phyloP scores from a whole-genome alignment of 1,140 invertebrate species.

The Meloidogyne hapla region DNA sequence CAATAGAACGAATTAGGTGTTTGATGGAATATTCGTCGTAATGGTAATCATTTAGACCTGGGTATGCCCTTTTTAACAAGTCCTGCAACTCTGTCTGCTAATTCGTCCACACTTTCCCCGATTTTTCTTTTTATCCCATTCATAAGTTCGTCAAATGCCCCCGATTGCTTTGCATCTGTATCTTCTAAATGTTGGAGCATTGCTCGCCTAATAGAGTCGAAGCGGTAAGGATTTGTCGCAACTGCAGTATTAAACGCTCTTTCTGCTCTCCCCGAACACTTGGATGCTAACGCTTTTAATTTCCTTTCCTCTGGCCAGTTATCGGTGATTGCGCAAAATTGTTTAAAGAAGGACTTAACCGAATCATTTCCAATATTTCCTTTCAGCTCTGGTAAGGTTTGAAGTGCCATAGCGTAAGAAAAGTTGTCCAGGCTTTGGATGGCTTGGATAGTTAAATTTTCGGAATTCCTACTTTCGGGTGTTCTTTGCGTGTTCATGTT shows the following conservation, averaged over 20 bases:
- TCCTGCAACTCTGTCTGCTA: neutral
- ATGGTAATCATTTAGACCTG: neutral
- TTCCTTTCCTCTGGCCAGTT: neutral
- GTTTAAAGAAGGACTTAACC: neutral
- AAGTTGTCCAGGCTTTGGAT: conserved; percentile 2
- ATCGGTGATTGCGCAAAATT: neutral
- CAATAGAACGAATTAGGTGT: neutral
- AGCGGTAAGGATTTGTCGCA: neutral
- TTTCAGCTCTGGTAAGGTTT: neutral
- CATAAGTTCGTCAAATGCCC: conserved; percentile 9
- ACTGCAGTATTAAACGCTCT: neutral
- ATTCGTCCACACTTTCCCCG: neutral
- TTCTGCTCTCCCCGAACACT: conserved; percentile 7
- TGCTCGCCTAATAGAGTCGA: neutral
- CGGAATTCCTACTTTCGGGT: no score
- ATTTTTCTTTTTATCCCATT: neutral
- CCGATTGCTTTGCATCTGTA: neutral
- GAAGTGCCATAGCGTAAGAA: neutral
- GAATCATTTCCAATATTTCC: neutral
- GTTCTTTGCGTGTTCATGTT: no score
- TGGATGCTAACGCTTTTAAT: neutral
- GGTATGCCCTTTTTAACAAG: neutral
- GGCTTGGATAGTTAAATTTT: no score
- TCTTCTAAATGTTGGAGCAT: conserved; percentile 5
- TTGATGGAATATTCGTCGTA: conserved; percentile 12